phyloP scores from a whole-genome alignment of 2,113 vertebrate species.

The Cephalopterus ornatus region DNA sequence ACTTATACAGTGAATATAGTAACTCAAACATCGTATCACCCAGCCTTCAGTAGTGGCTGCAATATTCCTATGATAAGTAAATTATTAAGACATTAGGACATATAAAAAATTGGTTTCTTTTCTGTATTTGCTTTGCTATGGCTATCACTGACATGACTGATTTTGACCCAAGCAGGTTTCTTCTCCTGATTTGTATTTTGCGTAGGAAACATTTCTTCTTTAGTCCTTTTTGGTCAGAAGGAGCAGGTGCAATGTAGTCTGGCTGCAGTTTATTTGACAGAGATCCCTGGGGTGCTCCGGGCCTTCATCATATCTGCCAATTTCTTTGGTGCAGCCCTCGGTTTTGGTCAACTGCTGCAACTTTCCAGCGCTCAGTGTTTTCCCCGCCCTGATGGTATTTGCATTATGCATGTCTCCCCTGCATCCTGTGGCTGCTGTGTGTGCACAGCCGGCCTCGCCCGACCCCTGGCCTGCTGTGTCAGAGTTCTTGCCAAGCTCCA shows the following conservation, averaged over 20 bases:
- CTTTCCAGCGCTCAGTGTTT: background rate
- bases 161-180: background rate
- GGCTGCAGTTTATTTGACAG: background rate
- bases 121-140: background rate
- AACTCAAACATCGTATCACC: background rate
- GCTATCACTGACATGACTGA: background rate
- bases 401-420: background rate
- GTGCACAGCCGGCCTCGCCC: background rate
- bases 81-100: background rate
- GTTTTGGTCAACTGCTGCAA: background rate
- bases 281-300: background rate
- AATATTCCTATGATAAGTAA: background rate
- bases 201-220: background rate
- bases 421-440: background rate
- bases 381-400: background rate
- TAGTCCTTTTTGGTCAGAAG: background rate
- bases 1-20: background rate
- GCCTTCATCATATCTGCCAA: background rate
- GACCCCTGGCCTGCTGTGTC: background rate
- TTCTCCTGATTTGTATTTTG: background rate
- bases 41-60: background rate
- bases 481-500: background rate
- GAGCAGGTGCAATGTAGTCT: background rate
- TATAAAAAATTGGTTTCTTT: background rate
- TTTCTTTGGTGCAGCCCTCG: background rate